These are phyloP conservation scores for Nasalis larvatus DNA, from an alignment of 2,113 vertebrate species.

Conservation along the genomic window DNA sequence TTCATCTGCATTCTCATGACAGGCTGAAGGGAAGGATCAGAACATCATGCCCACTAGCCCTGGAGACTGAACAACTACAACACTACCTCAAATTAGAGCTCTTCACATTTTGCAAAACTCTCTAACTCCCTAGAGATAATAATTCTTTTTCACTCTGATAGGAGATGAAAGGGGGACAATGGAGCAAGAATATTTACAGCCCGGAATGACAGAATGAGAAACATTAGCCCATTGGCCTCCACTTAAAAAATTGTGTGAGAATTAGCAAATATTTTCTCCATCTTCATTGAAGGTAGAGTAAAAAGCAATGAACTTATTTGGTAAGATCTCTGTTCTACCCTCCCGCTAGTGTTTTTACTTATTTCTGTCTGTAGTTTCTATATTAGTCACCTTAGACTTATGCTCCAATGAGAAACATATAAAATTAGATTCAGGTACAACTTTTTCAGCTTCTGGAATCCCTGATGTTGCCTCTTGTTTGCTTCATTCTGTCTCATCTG, in stretches of 20 bases:
- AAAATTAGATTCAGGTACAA: neutral
- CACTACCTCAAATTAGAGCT: neutral
- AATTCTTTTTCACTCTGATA: neutral
- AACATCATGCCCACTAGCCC: rapidly evolving
- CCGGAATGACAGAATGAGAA: neutral
- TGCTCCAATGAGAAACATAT: neutral
- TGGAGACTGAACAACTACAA: neutral
- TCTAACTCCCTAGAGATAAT: neutral
- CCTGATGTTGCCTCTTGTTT: neutral
- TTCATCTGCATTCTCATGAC: rapidly evolving
- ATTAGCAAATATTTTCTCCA: neutral
- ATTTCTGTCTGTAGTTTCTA: neutral
- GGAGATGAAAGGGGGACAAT: neutral
- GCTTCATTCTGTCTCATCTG: neutral
- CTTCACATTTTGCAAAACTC: neutral
- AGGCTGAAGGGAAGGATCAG: neutral
- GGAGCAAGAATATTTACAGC: neutral
- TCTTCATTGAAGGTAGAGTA: neutral
- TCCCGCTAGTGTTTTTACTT: neutral
- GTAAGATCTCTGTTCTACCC: neutral
- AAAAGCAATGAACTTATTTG: neutral
- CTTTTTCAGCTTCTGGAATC: neutral
- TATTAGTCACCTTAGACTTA: neutral
- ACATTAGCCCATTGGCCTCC: neutral
- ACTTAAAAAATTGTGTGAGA: neutral